Evolutionary conservation across 2,797 vertebrate species (phyloP).

Genomic region (Anolis apletophallus): DNA sequence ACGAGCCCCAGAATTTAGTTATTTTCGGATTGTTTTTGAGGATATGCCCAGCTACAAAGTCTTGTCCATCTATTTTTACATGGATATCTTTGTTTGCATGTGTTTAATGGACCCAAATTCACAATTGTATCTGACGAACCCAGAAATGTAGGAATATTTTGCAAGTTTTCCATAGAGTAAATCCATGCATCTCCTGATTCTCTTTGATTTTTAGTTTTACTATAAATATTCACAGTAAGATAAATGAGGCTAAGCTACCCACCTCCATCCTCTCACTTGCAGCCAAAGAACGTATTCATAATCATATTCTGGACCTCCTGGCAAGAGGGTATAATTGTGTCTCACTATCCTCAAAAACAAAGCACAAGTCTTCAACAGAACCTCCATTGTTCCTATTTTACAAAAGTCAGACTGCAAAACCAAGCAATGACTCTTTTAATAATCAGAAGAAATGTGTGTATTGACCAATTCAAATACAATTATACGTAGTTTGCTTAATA

Average conservation of each 20-base stretch:
- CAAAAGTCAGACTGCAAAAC: neutral
- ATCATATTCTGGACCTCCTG: too few species aligned
- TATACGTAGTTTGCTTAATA: neutral
- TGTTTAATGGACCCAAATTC: neutral
- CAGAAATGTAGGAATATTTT: neutral
- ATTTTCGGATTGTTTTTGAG: too few species aligned
- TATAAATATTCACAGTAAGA: too few species aligned
- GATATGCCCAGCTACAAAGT: neutral
- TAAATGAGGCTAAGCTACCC: too few species aligned
- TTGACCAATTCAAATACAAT: neutral
- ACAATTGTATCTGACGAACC: neutral
- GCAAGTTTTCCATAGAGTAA: neutral
- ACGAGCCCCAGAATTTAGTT: too few species aligned
- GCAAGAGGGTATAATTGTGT: too few species aligned
- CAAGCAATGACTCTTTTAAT: neutral
- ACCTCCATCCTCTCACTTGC: too few species aligned
- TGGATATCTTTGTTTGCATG: neutral
- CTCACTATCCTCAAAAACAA: too few species aligned
- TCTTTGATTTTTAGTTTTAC: too few species aligned
- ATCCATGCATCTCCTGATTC: too few species aligned
- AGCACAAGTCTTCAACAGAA: neutral
- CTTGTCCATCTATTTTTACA: neutral
- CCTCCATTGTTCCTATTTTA: neutral
- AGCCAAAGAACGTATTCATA: too few species aligned
- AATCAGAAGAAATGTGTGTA: neutral